phyloP scores from a whole-genome alignment of 2,888 invertebrate genomes.

The Drosophila differens region DNA sequence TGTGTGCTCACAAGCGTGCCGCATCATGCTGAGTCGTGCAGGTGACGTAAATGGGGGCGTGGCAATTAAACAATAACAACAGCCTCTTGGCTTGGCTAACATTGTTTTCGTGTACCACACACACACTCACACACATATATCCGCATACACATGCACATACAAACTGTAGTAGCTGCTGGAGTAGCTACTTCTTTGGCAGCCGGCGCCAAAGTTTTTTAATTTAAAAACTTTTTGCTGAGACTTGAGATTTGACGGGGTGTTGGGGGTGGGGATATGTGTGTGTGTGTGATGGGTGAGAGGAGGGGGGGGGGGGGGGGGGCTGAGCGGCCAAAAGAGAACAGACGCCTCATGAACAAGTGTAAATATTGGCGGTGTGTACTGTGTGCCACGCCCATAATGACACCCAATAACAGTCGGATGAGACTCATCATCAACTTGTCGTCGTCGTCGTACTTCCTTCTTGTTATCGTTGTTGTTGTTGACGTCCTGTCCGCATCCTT shows the following conservation, averaged over 20 bases:
- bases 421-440: conserved; percentile 52
- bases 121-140: conserved; percentile 5
- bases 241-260: conserved; percentile 26
- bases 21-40: conserved; percentile 33
- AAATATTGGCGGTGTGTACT: conserved; percentile 58
- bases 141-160: background rate
- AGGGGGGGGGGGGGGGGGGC: background rate
- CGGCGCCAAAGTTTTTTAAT: conserved; percentile 81
- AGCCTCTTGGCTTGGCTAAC: conserved; percentile 25
- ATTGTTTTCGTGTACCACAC: conserved; percentile 42
- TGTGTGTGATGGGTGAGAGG: background rate
- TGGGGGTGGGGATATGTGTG: background rate
- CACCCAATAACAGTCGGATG: conserved; percentile 22
- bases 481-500: conserved; percentile 62
- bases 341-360: conserved; percentile 52
- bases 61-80: conserved; percentile 61
- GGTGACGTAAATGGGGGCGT: conserved; percentile 50
- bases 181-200: conserved; percentile 55
- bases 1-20: conserved; percentile 72
- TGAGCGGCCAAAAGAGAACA: conserved; percentile 31
- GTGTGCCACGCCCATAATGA: conserved; percentile 23
- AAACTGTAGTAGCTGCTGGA: conserved; percentile 9
- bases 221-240: conserved; percentile 74
- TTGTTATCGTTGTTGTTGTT: conserved; percentile 3
- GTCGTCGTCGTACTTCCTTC: conserved; percentile 32